Base-by-base conservation (phyloP, 2,888 invertebrate genomes). In the Lepidocyrtinus sp. region DNA sequence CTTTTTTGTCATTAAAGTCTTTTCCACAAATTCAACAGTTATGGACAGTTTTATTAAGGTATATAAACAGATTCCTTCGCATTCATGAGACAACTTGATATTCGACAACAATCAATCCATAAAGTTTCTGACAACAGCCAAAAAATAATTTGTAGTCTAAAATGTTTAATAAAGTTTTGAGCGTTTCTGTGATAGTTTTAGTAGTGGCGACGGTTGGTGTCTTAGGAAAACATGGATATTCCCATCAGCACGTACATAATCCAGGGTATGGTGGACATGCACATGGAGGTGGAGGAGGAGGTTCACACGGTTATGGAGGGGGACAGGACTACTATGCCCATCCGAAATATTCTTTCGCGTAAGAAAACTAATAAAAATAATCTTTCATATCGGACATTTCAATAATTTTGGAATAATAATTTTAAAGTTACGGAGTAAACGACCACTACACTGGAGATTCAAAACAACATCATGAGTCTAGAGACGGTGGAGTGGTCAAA, bases 401-500 rank as follows among this genome's bases (percentile, higher is more conserved):
- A 45, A 19, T 22, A 26, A 61, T 63, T 61, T 45, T 1, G 15
- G 27, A 9, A 63, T 1, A 26, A 27, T 45, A n/a, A 27, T 21
- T 21, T 63, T 67, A 24, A 55, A 73, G 68, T 15, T 85, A 83
- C 24, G 85, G 82, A 36, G 83, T 84, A 3, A 83, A 84, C 22
- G 85, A 85, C 59, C 83, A 83, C 26, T 79, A 84, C 68, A 84
- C 84, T 27, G 84, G 84, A 59, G 85, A 85, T 62, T 45, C 72
- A 12, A 84, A 94, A 89, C 92, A 92, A 87, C 93, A 93, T 85
- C 91, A 93, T 85, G 94, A 94, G 88, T 90, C 91, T 5, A 91
- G 94, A 74, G 91, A 93, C 86, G 94, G 94, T 1, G 93, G 94
- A 87, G 91, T 91, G 0, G 93, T 94, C 15, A 90, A 89, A 36